Base-by-base conservation (phyloP, 2,888 invertebrate genomes). In the Temnothorax unifasciatus region DNA sequence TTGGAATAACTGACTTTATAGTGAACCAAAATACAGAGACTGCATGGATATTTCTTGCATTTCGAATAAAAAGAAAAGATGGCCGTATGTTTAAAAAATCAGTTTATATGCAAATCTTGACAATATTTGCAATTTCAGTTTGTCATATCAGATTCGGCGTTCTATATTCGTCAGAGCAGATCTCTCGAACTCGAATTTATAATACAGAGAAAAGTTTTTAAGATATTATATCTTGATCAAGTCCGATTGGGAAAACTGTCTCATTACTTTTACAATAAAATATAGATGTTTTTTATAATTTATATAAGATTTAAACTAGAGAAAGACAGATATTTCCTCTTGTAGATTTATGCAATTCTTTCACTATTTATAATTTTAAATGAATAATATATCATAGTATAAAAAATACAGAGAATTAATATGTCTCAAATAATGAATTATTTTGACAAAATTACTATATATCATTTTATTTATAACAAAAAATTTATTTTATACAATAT, bases 71-170 rank as follows among this genome's bases (percentile, higher is more conserved):
- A 15, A 6, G 5, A 74, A 64, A 75, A 50, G 15, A 50, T 34
- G 5, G 13, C 18, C 2, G 34, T 47, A 47, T 59, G 15, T 64
- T 75, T 75, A 38, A 47, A 75, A 75, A 64, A 75, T 64, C 47
- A 47, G 47, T 63, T 75, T 63, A n/a, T 50, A 38, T 75, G 50
- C 34, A 64, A 75, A 64, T 75, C 2, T 11, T 6, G 21, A 25
- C 21, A 38, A n/a, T 25, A 34, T 38, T 64, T 63, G 29, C 21
- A 50, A 21, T 63, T 54, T 71, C 15, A 54, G n/a, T 15, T 21
- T 34, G 13, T 34, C 6, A 52, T 69, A 38, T 34, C 21, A 44
- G 15, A 71, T 13, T 34, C 6, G 15, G 1, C 15, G 15, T 18
- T 38, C 21, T 64, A 11, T 50, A 50, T 47, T 64, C 11, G 5